Conservation (phyloP, 2,113 vertebrate species). For the Thunnus thynnus region DNA sequence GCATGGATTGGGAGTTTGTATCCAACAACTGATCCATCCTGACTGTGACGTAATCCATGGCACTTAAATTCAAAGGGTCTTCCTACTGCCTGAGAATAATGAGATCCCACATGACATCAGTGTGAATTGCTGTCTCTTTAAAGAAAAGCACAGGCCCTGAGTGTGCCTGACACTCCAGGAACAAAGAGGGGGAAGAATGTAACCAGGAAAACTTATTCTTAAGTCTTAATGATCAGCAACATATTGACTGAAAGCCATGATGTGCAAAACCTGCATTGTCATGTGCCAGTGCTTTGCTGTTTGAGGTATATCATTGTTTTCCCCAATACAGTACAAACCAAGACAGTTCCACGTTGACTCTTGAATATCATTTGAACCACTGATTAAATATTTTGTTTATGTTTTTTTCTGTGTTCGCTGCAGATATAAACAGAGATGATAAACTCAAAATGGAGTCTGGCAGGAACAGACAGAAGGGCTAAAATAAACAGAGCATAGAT, state of each 20-base stretch:
- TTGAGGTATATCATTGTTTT: neutral
- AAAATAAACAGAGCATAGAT: slow-evolving; percentile 52
- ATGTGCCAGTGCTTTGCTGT: no score
- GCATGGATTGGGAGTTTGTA: neutral
- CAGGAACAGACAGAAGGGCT: slow-evolving; percentile 17
- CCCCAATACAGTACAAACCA: neutral
- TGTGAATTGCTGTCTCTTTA: slow-evolving; percentile 34
- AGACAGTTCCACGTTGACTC: neutral
- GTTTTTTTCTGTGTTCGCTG: slow-evolving; percentile 1
- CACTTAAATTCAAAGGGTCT: slow-evolving; percentile 26
- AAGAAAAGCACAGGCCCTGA: slow-evolving; percentile 45
- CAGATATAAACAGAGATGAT: slow-evolving; percentile 34
- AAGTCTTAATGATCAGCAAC: slow-evolving; percentile 28
- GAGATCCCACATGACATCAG: slow-evolving; percentile 63
- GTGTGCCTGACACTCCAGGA: slow-evolving; percentile 14
- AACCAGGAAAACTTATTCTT: neutral
- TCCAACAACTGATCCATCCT: slow-evolving; percentile 5
- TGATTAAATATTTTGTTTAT: slow-evolving; percentile 40
- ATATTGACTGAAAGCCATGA: neutral
- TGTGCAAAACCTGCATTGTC: neutral
- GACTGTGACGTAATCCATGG: slow-evolving; percentile 11
- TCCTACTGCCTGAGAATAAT: slow-evolving; percentile 56
- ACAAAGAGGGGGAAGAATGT: neutral
- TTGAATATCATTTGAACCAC: neutral
- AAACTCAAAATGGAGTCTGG: slow-evolving; percentile 40